Base-by-base conservation (phyloP, 2,797 vertebrate genomes). In the Ambastaia sidthimunki region DNA sequence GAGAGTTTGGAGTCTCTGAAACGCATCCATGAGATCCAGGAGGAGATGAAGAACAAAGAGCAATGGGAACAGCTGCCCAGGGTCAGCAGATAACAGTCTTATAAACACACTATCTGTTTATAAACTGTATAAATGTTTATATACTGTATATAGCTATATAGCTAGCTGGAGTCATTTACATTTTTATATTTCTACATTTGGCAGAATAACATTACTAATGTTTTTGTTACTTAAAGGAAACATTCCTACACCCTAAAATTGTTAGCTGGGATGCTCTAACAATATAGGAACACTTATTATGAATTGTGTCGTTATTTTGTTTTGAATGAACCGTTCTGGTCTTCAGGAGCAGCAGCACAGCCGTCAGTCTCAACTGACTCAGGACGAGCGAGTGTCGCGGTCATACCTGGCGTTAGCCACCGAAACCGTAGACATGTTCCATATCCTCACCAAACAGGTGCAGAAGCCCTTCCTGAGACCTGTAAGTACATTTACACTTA, bases 1-100 rank as follows among this genome's bases (percentile, higher is more conserved):
- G 98, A 99, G 90, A 99, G 97, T 86, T 94, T 99, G 81, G 98
- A 99, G 90, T 99, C 98, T 66, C 91, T 99, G 80, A 99, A 99
- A 91, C 96, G 98, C 83, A 99, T 99, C 87, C 98, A 99, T 18
- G 98, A 99, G 86, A 95, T 99, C 81, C 98, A 99, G 80, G 98
- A 99, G 82, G 98, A 99, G 91, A 99, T 99, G 98, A 99, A 96
- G 88, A 98, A 97, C 92, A 98, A 98, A 83, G 98, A 99, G n/a
- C 97, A 97, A 77, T 99, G 98, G 98, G 97, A 98, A 3, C 95
- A 95, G 91, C 90, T 99, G 85, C 96, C 98, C 1, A 94, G 98
- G 96, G 98, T 99, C 82, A 93, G 95, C 89, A 52, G 34, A 28
- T 59, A 63, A 47, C 63, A 28, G 12, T 2, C 7, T 23, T 54